Evolutionary conservation across 2,113 vertebrate species (phyloP).

Genomic region (Phalacrocorax pelagicus): DNA sequence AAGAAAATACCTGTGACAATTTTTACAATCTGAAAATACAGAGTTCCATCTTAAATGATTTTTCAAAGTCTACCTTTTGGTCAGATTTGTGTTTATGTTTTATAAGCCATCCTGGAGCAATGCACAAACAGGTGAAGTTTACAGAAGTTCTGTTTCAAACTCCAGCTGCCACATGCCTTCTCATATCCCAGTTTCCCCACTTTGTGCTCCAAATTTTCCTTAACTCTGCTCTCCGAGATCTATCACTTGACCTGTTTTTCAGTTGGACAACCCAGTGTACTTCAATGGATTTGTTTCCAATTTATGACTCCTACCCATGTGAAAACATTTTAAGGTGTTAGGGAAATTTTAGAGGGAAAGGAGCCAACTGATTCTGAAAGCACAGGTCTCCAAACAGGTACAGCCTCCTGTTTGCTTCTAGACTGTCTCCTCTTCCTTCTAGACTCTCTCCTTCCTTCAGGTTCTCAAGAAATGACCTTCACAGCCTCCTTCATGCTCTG

Average conservation of each 20-base stretch:
- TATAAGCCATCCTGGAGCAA: neutral
- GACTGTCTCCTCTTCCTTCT: neutral
- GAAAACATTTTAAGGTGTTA: neutral
- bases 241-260: neutral
- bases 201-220: neutral
- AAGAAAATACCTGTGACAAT: neutral
- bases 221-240: neutral
- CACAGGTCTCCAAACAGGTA: neutral
- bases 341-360: neutral
- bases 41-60: neutral
- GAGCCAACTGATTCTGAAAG: neutral
- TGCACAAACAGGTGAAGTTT: neutral
- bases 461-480: neutral
- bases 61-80: neutral
- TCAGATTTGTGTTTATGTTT: neutral
- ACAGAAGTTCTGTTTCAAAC: neutral
- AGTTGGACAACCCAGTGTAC: neutral
- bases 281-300: neutral
- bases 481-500: neutral
- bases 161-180: neutral
- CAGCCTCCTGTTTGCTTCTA: neutral
- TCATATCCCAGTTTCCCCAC: neutral
- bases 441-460: neutral
- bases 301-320: fast-evolving
- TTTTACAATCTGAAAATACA: neutral